Conservation (phyloP, 1,140 invertebrate species). For the Potamilus streckersoni region DNA sequence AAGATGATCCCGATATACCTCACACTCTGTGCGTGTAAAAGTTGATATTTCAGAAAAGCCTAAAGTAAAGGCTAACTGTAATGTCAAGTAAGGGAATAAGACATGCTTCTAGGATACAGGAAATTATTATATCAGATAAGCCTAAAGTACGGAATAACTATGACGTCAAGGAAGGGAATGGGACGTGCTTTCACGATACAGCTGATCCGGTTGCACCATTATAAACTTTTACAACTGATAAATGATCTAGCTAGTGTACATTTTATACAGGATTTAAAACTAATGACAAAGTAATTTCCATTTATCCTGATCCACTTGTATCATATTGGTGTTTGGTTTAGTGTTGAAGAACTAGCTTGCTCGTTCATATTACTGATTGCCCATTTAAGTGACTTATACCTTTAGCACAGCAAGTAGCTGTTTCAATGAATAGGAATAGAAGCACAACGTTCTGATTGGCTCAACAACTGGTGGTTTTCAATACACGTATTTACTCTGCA, state of each 20-base stretch:
- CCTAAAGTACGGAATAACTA: no score
- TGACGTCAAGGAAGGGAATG: no score
- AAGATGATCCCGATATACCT: no score
- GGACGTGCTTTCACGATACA: no score
- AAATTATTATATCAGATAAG: no score
- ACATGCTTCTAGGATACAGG: no score
- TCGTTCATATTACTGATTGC: constrained; percentile 54
- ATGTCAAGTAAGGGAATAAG: no score
- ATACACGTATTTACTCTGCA: constrained; percentile 30
- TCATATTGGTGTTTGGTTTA: constrained; percentile 12
- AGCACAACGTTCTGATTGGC: constrained; percentile 40
- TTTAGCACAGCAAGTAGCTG: constrained; percentile 51
- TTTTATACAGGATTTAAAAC: constrained; percentile 32
- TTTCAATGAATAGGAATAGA: constrained; percentile 54
- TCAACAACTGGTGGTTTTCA: constrained; percentile 38
- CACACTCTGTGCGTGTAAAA: no score
- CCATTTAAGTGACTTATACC: constrained; percentile 41
- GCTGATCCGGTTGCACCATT: no score
- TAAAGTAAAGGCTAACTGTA: no score
- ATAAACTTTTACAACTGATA: neutral
- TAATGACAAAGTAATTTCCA: constrained; percentile 24
- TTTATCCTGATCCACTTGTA: constrained; percentile 25
- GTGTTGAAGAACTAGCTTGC: constrained; percentile 38
- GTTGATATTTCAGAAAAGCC: no score
- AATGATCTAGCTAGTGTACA: constrained; percentile 12